Conservation (phyloP, 2,113 vertebrate genomes). For the Plectropomus leopardus region DNA sequence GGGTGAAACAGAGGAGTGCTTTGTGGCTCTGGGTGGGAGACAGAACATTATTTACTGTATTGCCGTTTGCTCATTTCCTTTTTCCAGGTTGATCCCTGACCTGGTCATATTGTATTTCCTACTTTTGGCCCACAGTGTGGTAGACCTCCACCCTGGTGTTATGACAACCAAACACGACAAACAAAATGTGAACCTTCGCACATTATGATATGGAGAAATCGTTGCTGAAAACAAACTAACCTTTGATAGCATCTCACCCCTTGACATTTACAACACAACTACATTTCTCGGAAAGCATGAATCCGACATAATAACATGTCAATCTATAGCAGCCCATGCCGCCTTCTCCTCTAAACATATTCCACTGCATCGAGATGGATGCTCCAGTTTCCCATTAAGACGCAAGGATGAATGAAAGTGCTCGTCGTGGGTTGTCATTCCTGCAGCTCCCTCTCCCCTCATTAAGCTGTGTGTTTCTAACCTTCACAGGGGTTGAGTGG, state of each 20-base stretch:
- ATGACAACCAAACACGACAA: constrained; percentile 65
- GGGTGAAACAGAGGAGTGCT: constrained; percentile 38
- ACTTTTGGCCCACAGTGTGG: constrained; percentile 24
- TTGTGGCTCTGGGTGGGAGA: constrained; percentile 23
- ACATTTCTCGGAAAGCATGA: constrained; percentile 28
- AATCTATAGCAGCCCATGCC: not conserved
- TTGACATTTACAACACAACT: constrained; percentile 58
- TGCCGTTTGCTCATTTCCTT: constrained; percentile 48
- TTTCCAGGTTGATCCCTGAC: constrained; percentile 62
- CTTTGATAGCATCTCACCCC: constrained; percentile 47
- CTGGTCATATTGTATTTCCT: constrained; percentile 65
- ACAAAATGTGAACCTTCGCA: constrained; percentile 39
- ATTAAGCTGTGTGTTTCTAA: constrained; percentile 59
- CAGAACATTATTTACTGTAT: constrained; percentile 43
- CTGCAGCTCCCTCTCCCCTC: constrained; percentile 15
- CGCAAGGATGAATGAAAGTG: constrained; percentile 43
- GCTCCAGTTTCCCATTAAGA: constrained; percentile 34
- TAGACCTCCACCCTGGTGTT: constrained; percentile 64
- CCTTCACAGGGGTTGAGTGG: constrained; percentile 82
- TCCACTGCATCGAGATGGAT: constrained; percentile 7
- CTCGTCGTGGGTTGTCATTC: constrained; percentile 7
- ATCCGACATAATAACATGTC: constrained; percentile 41
- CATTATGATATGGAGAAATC: constrained; percentile 15
- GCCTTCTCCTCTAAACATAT: constrained; percentile 22
- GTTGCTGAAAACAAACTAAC: constrained; percentile 50